Conservation (phyloP, 2,888 invertebrate species). For the Diplazon laetatorius region DNA sequence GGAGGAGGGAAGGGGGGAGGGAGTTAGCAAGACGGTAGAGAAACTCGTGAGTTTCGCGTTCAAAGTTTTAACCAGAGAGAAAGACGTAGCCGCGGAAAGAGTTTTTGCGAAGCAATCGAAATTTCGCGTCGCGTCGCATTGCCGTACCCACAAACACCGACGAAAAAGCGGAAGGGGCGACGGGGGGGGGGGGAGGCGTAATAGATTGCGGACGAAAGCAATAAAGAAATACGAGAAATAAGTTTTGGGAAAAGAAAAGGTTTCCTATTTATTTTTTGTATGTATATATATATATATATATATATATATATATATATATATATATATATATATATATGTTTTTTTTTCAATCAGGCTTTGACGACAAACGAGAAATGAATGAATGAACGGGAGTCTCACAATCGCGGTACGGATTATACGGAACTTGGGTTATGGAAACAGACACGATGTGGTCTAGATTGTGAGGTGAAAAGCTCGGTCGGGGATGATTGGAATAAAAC, state of each 20-base stretch:
- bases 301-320: no score
- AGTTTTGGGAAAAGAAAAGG: slow-evolving; percentile 35
- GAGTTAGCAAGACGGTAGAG: slow-evolving; percentile 26
- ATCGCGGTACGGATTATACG: neutral
- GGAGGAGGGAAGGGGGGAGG: neutral
- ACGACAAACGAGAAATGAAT: neutral
- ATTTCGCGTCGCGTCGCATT: slow-evolving; percentile 58
- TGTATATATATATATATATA: neutral
- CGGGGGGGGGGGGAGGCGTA: no score
- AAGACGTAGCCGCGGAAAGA: slow-evolving; percentile 24
- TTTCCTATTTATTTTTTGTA: neutral
- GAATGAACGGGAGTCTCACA: neutral
- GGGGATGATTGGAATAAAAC: no score
- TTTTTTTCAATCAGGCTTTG: neutral
- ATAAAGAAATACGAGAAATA: slow-evolving; percentile 18
- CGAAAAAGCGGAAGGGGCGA: no score
- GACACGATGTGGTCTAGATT: no score
- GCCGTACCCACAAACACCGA: slow-evolving; percentile 18
- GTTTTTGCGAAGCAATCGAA: slow-evolving; percentile 63
- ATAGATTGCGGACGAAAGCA: slow-evolving; percentile 55
- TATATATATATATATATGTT: neutral
- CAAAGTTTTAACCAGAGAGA: slow-evolving; percentile 43
- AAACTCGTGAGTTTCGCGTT: slow-evolving; percentile 39
- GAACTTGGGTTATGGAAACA: neutral
- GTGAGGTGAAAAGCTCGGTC: no score